Evolutionary conservation across 30 jellyfish, hydroid and myxozoan species (phyloP).

Genomic region (Turritopsis dohrnii): DNA sequence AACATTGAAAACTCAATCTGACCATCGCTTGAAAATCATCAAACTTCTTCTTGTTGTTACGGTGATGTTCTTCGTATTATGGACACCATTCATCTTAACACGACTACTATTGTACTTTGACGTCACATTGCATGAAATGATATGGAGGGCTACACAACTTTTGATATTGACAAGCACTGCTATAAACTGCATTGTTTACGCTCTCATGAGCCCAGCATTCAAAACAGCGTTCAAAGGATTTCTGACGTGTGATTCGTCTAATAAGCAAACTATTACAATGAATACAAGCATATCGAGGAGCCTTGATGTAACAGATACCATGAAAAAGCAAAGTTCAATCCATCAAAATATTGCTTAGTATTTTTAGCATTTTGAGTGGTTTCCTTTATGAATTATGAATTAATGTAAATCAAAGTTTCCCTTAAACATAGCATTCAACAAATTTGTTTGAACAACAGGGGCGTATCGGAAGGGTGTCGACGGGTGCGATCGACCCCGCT

Average conservation of each 20-base stretch:
- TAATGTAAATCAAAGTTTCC: no score
- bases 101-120: constrained; percentile 65
- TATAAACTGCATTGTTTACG: constrained; percentile 70
- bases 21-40: constrained; percentile 33
- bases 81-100: constrained; percentile 85
- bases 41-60: constrained; percentile 68
- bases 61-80: constrained; percentile 47
- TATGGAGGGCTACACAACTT: constrained; percentile 77
- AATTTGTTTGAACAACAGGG: no score
- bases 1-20: neutral
- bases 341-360: neutral
- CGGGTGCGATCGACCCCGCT: no score
- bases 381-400: no score
- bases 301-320: neutral
- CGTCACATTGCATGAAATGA: constrained; percentile 36
- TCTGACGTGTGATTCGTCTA: constrained; percentile 36
- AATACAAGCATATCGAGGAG: constrained; percentile 1
- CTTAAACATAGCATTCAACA: no score
- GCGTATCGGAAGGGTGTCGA: no score
- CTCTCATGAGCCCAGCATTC: constrained; percentile 82
- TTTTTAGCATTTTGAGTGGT: no score
- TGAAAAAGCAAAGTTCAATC: neutral
- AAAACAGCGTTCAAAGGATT: constrained; percentile 54
- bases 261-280: neutral
- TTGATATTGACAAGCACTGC: constrained; percentile 75